Evolutionary conservation across 2,113 vertebrate species (phyloP).

Genomic region (Petroica traversi): DNA sequence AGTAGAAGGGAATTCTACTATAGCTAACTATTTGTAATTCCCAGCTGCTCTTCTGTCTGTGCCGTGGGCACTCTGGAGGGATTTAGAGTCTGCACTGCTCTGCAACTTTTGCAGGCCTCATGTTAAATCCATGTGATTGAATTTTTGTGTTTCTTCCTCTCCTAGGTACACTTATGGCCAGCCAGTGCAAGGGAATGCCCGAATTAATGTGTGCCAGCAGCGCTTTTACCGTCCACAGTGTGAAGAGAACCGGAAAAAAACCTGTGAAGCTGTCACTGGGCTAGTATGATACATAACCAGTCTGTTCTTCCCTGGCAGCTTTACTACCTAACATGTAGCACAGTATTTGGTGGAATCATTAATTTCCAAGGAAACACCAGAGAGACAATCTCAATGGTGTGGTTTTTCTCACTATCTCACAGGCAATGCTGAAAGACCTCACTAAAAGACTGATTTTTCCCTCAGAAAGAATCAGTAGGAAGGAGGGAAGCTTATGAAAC

Average conservation of each 20-base stretch:
- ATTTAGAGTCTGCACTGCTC: background rate
- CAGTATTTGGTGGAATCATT: background rate
- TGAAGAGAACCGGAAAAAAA: background rate
- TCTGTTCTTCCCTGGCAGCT: background rate
- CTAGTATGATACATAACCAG: conserved; percentile 41
- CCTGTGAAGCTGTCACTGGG: conserved; percentile 51
- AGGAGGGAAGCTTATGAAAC: background rate
- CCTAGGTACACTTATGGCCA: conserved; percentile 73
- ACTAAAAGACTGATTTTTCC: background rate
- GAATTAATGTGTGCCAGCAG: conserved; percentile 54
- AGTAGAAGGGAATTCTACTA: background rate
- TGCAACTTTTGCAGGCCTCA: background rate
- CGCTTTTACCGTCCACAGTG: conserved; percentile 17
- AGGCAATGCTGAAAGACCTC: background rate
- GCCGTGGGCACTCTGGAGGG: background rate
- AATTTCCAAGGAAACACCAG: background rate
- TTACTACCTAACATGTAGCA: background rate
- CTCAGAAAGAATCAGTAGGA: background rate
- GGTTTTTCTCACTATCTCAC: background rate
- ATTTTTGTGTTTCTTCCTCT: background rate
- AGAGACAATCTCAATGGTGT: background rate
- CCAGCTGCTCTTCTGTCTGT: background rate
- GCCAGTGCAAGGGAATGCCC: conserved; percentile 61
- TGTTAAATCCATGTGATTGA: background rate
- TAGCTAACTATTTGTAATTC: background rate